phyloP scores from a whole-genome alignment of 1,140 invertebrate species.

The Cyclina sinensis region DNA sequence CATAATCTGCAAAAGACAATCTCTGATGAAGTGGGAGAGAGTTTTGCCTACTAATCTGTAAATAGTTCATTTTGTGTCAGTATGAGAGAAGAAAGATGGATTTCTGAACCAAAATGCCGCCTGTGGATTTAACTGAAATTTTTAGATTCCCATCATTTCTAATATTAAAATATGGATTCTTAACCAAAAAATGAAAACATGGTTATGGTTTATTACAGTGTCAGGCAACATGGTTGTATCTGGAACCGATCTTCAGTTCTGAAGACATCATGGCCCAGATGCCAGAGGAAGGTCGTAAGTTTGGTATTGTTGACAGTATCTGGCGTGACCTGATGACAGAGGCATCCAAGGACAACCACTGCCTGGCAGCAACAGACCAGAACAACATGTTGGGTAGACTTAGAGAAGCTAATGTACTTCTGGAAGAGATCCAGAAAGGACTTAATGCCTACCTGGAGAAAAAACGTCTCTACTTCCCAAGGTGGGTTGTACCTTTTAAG shows the following conservation, averaged over 20 bases:
- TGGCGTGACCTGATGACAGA: constrained; percentile 87
- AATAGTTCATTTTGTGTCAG: no score
- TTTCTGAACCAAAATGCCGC: no score
- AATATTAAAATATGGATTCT: no score
- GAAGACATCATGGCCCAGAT: constrained; percentile 88
- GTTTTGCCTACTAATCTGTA: no score
- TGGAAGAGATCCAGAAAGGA: constrained; percentile 87
- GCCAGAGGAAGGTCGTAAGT: constrained; percentile 87
- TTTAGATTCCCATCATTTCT: no score
- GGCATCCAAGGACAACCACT: constrained; percentile 88
- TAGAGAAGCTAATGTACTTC: constrained; percentile 85
- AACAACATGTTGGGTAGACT: constrained; percentile 90
- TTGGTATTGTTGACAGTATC: constrained; percentile 86
- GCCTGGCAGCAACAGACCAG: constrained; percentile 94
- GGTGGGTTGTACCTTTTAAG: no score
- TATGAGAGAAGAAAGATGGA: no score
- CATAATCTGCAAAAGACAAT: no score
- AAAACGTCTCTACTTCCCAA: constrained; percentile 87
- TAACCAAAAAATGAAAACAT: no score
- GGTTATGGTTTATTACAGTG: constrained; percentile 86
- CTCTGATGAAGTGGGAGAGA: no score
- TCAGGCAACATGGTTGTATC: constrained; percentile 88
- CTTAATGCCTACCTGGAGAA: constrained; percentile 87
- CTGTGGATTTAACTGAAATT: no score
- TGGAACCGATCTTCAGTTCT: constrained; percentile 87